Percentiles rank a stretch among this genome's conserved stretches.
These are phyloP conservation scores for Tricholauxania praeusta DNA, from an alignment of 2,888 invertebrate genomes.

Conservation along the genomic window DNA sequence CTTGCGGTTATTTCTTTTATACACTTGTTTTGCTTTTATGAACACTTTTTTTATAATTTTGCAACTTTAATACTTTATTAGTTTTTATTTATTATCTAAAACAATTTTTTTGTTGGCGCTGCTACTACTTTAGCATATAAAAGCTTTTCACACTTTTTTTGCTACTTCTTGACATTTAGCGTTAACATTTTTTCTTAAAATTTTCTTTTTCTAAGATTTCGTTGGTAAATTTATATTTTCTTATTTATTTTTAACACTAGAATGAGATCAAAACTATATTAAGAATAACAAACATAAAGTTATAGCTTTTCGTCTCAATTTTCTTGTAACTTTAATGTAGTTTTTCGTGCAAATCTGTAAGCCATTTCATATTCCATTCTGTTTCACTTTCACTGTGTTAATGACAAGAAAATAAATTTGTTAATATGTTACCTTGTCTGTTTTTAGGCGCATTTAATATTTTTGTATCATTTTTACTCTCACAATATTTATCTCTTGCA, in stretches of 20 bases:
- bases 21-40: background rate
- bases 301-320: no score
- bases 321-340: background rate
- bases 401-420: slow-evolving; percentile 9
- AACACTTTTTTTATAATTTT: no score
- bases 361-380: slow-evolving; percentile 10
- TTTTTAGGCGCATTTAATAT: background rate
- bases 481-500: background rate
- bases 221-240: slow-evolving; percentile 3
- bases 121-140: no score
- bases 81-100: no score
- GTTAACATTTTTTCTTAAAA: no score
- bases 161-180: no score
- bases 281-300: no score
- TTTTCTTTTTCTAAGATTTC: background rate
- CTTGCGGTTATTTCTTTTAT: background rate
- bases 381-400: slow-evolving; percentile 10
- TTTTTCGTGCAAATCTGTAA: background rate
- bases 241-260: background rate
- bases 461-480: background rate
- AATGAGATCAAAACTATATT: slow-evolving; percentile 1
- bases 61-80: no score
- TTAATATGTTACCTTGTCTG: background rate
- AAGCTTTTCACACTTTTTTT: no score
- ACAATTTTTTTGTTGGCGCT: no score